phyloP scores from a whole-genome alignment of 2,113 vertebrate genomes.

The Peromyscus maniculatus region DNA sequence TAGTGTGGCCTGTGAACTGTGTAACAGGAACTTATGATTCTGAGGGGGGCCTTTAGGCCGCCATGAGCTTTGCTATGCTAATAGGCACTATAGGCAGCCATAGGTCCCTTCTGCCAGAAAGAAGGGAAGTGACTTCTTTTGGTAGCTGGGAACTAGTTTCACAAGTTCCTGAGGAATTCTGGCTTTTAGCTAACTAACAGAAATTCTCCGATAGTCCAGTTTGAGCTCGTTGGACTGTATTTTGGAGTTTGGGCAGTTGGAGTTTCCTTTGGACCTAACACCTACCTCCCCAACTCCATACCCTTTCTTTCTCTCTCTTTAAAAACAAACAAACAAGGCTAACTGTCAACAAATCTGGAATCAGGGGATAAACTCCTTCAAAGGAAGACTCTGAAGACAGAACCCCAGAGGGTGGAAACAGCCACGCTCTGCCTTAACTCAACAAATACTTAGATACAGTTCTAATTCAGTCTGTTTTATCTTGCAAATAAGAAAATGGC shows the following conservation, averaged over 20 bases:
- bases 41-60: background rate
- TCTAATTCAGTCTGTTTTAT: background rate
- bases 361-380: background rate
- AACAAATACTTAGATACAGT: background rate
- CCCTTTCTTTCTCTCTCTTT: background rate
- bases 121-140: background rate
- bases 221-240: background rate
- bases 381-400: background rate
- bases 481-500: background rate
- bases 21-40: background rate
- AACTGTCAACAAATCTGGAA: background rate
- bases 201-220: background rate
- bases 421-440: background rate
- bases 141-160: background rate
- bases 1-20: background rate
- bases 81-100: background rate
- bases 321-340: background rate
- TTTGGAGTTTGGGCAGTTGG: background rate
- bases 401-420: background rate
- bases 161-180: background rate
- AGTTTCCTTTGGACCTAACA: background rate
- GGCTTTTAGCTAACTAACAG: background rate
- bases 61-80: background rate
- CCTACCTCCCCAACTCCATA: background rate
- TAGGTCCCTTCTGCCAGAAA: background rate